Percentiles rank a stretch among this genome's conserved stretches.
phyloP scores from a whole-genome alignment of 2,113 vertebrate species.

The Felis catus region F.catus_Fca126_mat1.0 CM031416.1:130540001-130540500 shows the following conservation, averaged over 20 bases:
- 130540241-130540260: neutral
- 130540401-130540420: neutral
- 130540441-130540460: neutral
- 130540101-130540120: neutral
- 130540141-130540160: neutral
- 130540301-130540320: neutral
- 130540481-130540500: neutral
- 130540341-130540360: neutral
- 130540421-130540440: neutral
- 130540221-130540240: neutral
- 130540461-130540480: neutral
- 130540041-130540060: neutral
- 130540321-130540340: neutral
- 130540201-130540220: neutral
- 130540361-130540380: neutral
- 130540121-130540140: neutral
- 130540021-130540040: fast-evolving
- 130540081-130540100: neutral
- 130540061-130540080: neutral
- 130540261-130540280: neutral
- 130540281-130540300: neutral
- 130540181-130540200: neutral
- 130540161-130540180: fast-evolving
- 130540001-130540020: neutral
- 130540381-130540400: neutral